Percentiles rank a stretch among this genome's conserved stretches.
These are phyloP conservation scores for Macroteleia sp. DNA, from an alignment of 2,888 invertebrate species.

Conservation along the genomic window DNA sequence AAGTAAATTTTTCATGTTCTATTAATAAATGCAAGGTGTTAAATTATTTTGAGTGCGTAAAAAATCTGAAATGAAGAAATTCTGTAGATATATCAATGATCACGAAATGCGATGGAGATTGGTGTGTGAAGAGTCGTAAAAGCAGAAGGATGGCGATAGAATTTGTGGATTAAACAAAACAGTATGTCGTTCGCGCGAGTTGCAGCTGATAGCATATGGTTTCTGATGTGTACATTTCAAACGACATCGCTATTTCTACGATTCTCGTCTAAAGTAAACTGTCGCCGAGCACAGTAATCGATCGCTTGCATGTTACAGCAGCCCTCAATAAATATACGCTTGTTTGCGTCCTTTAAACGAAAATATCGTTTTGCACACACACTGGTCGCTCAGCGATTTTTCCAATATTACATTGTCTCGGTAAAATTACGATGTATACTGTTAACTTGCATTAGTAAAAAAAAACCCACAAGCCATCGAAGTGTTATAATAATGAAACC, in stretches of 20 bases:
- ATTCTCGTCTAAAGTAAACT: slow-evolving; percentile 57
- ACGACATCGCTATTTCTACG: slow-evolving; percentile 52
- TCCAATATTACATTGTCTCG: slow-evolving; percentile 38
- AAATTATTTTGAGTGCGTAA: too few relatives aligned
- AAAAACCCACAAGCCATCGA: too few relatives aligned
- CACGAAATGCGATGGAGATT: neutral
- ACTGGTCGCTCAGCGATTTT: slow-evolving; percentile 20
- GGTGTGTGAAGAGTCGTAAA: slow-evolving; percentile 11
- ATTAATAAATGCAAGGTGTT: too few relatives aligned
- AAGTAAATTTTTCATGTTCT: too few relatives aligned
- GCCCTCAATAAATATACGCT: slow-evolving; percentile 48
- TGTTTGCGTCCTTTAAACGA: slow-evolving; percentile 54
- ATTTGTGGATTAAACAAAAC: slow-evolving; percentile 58
- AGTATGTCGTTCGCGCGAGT: slow-evolving; percentile 31
- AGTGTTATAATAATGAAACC: slow-evolving; percentile 22
- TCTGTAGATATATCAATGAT: neutral
- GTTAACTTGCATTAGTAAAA: slow-evolving; percentile 4
- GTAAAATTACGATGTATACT: slow-evolving; percentile 28
- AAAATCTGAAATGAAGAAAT: too few relatives aligned
- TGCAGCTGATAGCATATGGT: slow-evolving; percentile 49
- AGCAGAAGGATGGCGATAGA: slow-evolving; percentile 15
- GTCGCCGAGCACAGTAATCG: slow-evolving; percentile 38
- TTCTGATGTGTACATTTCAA: slow-evolving; percentile 46
- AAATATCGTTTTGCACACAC: slow-evolving; percentile 31
- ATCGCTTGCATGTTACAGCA: slow-evolving; percentile 44